phyloP scores from a whole-genome alignment of 2,113 vertebrate genomes.

The Emydocephalus ijimae region DNA sequence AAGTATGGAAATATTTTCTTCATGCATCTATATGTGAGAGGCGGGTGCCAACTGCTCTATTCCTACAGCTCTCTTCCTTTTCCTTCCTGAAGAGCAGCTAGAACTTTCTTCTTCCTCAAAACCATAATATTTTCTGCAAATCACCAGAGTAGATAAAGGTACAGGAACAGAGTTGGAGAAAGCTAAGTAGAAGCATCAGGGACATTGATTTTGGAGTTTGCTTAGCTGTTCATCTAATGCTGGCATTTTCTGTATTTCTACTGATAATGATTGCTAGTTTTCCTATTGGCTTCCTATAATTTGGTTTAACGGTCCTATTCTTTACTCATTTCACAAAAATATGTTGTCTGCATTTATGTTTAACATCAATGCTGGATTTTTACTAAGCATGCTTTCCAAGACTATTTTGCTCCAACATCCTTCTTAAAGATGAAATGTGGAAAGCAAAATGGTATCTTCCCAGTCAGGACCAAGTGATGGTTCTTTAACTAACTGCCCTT shows the following conservation, averaged over 20 bases:
- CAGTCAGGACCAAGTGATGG: not conserved
- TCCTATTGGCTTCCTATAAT: not conserved
- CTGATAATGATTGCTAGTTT: no score
- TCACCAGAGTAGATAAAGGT: not conserved
- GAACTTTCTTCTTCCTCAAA: not conserved
- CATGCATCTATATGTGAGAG: not conserved
- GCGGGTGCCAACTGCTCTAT: not conserved
- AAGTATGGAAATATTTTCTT: not conserved
- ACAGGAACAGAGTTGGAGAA: not conserved
- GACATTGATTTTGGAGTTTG: not conserved
- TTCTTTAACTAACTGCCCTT: not conserved
- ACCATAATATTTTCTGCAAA: not conserved
- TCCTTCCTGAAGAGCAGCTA: not conserved
- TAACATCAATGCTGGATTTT: not conserved
- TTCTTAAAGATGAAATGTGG: not conserved
- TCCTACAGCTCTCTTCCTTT: not conserved
- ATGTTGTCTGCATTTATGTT: not conserved
- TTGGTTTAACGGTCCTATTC: not conserved
- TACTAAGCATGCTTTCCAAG: not conserved
- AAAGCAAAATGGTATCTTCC: not conserved
- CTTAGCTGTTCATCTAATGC: not conserved
- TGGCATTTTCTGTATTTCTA: no score
- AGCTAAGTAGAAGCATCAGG: not conserved
- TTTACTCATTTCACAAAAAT: not conserved
- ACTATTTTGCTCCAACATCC: not conserved